Evolutionary conservation across 2,888 invertebrate species (phyloP).

Genomic region (Pristionchus japonicus): DNA sequence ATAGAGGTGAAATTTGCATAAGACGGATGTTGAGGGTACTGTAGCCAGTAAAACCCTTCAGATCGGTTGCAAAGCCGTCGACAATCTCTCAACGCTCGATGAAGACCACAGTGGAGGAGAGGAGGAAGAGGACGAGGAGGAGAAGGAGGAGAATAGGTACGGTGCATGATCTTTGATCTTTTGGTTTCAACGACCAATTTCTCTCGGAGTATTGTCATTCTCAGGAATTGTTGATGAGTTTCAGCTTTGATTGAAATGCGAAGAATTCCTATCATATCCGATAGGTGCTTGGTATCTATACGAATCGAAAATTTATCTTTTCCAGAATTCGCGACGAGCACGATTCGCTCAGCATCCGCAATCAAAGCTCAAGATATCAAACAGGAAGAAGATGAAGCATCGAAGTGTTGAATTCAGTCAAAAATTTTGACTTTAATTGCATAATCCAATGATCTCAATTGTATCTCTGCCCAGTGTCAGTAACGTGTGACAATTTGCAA

Average conservation of each 20-base stretch:
- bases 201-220: too few species aligned
- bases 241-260: too few species aligned
- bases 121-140: not conserved
- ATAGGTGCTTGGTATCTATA: too few species aligned
- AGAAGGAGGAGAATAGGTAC: not conserved
- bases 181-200: too few species aligned
- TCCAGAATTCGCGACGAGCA: slow-evolving; percentile 24
- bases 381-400: not conserved
- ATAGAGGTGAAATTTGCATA: too few species aligned
- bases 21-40: too few species aligned
- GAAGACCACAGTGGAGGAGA: not conserved
- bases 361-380: not conserved
- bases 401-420: not conserved
- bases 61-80: not conserved
- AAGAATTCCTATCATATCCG: too few species aligned
- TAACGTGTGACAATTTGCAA: not conserved
- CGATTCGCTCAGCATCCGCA: not conserved
- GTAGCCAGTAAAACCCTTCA: not conserved
- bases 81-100: not conserved
- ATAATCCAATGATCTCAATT: not conserved
- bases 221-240: too few species aligned
- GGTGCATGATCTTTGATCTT: not conserved
- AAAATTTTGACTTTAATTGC: not conserved
- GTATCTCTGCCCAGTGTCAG: not conserved
- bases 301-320: not conserved